Conservation (phyloP, 1,140 invertebrate species). For the Frieseomelitta varia region DNA sequence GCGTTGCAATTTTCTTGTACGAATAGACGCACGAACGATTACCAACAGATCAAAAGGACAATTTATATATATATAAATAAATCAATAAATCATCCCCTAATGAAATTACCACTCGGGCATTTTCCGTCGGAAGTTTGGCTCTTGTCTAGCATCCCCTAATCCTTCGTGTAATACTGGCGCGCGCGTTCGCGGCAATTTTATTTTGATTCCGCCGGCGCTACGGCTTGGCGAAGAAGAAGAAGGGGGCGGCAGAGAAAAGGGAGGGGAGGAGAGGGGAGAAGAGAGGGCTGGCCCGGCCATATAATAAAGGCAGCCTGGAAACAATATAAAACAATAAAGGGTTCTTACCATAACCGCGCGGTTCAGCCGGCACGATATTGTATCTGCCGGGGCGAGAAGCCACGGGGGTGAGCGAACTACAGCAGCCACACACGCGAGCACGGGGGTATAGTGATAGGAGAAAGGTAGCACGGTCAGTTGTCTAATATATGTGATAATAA, state of each 20-base stretch:
- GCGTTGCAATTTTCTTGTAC: too few species aligned
- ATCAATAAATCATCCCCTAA: background rate
- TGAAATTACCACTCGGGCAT: background rate
- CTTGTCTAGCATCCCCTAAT: slow-evolving; percentile 14
- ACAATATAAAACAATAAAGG: slow-evolving; percentile 79
- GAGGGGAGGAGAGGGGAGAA: background rate
- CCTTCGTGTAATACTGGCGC: slow-evolving; percentile 30
- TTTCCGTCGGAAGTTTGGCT: background rate
- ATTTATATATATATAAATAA: background rate
- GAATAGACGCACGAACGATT: background rate
- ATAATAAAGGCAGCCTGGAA: slow-evolving; percentile 66
- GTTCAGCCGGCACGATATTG: slow-evolving; percentile 67
- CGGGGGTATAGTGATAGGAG: slow-evolving; percentile 32
- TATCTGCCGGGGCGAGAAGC: slow-evolving; percentile 61
- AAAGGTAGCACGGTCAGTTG: slow-evolving; percentile 69
- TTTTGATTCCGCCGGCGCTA: slow-evolving; percentile 60
- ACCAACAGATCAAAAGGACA: background rate
- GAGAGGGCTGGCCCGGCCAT: slow-evolving; percentile 25
- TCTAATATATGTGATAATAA: slow-evolving; percentile 80
- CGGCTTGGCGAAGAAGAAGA: background rate
- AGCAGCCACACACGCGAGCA: slow-evolving; percentile 9
- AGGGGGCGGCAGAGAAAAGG: background rate
- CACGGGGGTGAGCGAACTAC: background rate
- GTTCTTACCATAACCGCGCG: slow-evolving; percentile 73
- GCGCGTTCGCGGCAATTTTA: slow-evolving; percentile 65